Percentiles rank a stretch among this genome's conserved stretches.
These are phyloP conservation scores for Drosophila mercatorum DNA, from an alignment of 2,888 invertebrate species.

Conservation along the genomic window DNA sequence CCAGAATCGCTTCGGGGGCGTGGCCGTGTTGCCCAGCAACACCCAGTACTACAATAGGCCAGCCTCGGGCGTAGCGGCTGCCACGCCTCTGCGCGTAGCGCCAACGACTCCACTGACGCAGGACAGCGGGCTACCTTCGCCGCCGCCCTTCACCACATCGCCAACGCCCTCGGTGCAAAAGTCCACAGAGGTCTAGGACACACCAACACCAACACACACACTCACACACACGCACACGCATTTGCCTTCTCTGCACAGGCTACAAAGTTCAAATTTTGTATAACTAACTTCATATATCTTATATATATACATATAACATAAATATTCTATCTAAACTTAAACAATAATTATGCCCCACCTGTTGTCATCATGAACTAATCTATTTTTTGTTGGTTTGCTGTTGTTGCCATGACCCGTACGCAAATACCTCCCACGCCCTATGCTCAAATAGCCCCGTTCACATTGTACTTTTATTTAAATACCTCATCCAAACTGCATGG, in stretches of 20 bases:
- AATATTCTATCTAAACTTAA: conserved; percentile 29
- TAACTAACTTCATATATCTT: conserved; percentile 52
- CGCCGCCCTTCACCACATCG: conserved; percentile 80
- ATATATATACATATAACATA: conserved; percentile 4
- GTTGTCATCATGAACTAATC: conserved; percentile 18
- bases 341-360: conserved; percentile 48
- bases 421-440: conserved; percentile 23
- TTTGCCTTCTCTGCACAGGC: conserved; percentile 57
- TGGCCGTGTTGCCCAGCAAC: conserved; percentile 83
- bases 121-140: conserved; percentile 83
- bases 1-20: conserved; percentile 83
- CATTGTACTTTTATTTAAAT: conserved; percentile 25
- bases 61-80: conserved; percentile 57
- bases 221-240: neutral
- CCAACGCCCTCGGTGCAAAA: conserved; percentile 83
- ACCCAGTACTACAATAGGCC: conserved; percentile 81
- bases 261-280: conserved; percentile 77
- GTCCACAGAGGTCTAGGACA: conserved; percentile 84
- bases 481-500: conserved; percentile 20
- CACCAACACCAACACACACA: conserved; percentile 12
- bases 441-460: conserved; percentile 36
- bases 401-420: conserved; percentile 52
- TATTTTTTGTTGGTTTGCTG: conserved; percentile 13
- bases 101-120: conserved; percentile 76
- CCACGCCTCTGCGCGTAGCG: conserved; percentile 62